Base-by-base conservation (phyloP, 2,888 invertebrate genomes). In the Drosophila anomelani region DNA sequence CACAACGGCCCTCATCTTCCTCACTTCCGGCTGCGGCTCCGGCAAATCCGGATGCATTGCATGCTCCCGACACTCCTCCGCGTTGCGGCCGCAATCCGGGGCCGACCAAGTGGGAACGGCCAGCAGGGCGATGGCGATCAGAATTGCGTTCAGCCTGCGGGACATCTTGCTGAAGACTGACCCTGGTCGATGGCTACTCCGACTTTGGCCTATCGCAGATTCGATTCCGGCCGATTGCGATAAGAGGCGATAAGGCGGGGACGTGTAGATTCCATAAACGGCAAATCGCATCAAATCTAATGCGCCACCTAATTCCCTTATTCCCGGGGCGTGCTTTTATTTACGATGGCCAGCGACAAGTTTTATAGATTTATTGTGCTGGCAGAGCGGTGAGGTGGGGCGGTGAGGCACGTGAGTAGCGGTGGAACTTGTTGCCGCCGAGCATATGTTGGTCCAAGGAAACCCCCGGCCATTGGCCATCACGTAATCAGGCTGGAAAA, bases 11-110 rank as follows among this genome's bases (percentile, higher is more conserved):
- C 75, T 73, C 15, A 26, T 82, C 4, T 68, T 69, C 5, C 76
- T 58, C 15, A 80, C 81, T 2, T 62, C 26, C 0, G 26, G 49
- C 6, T 36, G 34, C 20, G 64, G 68, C 41, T 85, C 76, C 0
- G 80, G 80, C 6, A 90, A 38, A 56, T 90, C 88, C 9, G 90
- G 91, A 84, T 92, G 92, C 90, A 91, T 90, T 2, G 56, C 64
- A 4, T 82, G 80, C 47, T 91, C 92, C 32, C 78, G 79, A 32
- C 91, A 91, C 3, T 89, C 81, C 17, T 91, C 90, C 13, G 79
- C 62, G n/a, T 75, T 76, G 5, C 71, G 76, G 4, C 72, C 63
- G 60, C 90, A 90, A 47, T 82, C 79, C 10, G 91, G 91, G 56
- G 90, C 80, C 34, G 76, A 67, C 71, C 55, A 72, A 10, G 26